phyloP scores from a whole-genome alignment of 2,888 invertebrate genomes.

The Caenorhabditis wallacei region DNA sequence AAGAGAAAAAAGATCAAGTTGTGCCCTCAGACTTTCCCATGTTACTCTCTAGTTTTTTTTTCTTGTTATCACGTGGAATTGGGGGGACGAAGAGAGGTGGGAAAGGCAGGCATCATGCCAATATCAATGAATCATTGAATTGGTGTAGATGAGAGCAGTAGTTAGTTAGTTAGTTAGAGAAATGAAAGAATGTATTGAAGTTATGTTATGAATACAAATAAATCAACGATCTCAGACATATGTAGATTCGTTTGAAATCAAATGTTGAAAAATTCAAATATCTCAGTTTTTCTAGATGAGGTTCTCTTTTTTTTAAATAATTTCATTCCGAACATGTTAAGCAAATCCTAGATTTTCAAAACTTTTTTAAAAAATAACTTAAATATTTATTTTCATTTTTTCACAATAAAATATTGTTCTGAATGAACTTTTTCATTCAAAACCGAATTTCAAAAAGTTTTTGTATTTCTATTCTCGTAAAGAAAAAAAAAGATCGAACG shows the following conservation, averaged over 20 bases:
- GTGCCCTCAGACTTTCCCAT: conserved; percentile 23
- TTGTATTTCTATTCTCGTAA: background rate
- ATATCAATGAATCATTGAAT: conserved; percentile 46
- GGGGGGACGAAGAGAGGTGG: conserved; percentile 41
- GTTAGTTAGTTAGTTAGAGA: too few species aligned
- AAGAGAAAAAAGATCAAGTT: conserved; percentile 20
- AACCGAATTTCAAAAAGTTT: too few species aligned
- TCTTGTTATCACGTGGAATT: conserved; percentile 49
- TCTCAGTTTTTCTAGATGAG: conserved; percentile 2
- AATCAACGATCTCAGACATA: conserved; percentile 34
- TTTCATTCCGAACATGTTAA: background rate
- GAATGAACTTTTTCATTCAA: too few species aligned
- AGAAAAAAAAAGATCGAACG: background rate
- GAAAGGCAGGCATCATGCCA: conserved; percentile 20
- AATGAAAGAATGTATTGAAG: conserved; percentile 32
- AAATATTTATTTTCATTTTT: too few species aligned
- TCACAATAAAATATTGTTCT: too few species aligned
- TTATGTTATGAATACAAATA: conserved; percentile 47
- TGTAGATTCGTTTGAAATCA: conserved; percentile 57
- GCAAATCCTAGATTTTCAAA: too few species aligned
- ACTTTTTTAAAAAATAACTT: too few species aligned
- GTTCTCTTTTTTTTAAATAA: conserved; percentile 2
- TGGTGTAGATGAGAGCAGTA: conserved; percentile 27
- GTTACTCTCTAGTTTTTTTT: conserved; percentile 27
- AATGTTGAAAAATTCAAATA: conserved; percentile 1